Evolutionary conservation across 2,888 invertebrate species (phyloP), one percentile per base, ranked within the genome.

Genomic region (Mimas tiliae): DNA sequence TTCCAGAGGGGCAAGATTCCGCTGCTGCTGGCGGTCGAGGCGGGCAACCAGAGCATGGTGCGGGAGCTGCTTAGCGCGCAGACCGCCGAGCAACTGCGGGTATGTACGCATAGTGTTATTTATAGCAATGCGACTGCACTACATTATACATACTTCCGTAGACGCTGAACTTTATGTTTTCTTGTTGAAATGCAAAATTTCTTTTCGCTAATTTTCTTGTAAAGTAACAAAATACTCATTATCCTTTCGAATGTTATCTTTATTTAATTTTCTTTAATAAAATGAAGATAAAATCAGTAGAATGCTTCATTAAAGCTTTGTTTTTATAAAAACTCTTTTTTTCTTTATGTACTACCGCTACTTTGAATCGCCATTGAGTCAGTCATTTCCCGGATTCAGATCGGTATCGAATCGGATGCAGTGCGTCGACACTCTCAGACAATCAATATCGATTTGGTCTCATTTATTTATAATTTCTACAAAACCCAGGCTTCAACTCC

Each of bases 41-140:
- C 97, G 38, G 99, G 99, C 65, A 99, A 99, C 94, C 97, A 98
- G 91, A 97, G 98, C 74, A 98, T 99, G 95, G 98, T 98, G 85
- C 96, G 98, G 74, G 98, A 99, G 90, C 95, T 99, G 65, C 95
- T 99, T 74, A 95, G 97, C 80, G 96, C 97, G 78, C 97, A 97
- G 91, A 96, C 97, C 64, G 96, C 97, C 64, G 97, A 98, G 81
- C 99, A 99, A 93, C 94, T 98, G 58, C 96, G 96, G 94, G 95
- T 95, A 86, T 79, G 85, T 66, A 58, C 65, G 66, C 65, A 63
- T 68, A n/a, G 42, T 19, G 48, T 52, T 47, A 50, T 58, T 19
- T 45, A 45, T 16, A 48, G 34, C 33, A 48, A 19, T 34, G 9
- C 21, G 34, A 50, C 67, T 51, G 42, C 64, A 65, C 65, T 63